phyloP scores from a whole-genome alignment of 2,888 invertebrate genomes.

The Xanthorhoe designata region DNA sequence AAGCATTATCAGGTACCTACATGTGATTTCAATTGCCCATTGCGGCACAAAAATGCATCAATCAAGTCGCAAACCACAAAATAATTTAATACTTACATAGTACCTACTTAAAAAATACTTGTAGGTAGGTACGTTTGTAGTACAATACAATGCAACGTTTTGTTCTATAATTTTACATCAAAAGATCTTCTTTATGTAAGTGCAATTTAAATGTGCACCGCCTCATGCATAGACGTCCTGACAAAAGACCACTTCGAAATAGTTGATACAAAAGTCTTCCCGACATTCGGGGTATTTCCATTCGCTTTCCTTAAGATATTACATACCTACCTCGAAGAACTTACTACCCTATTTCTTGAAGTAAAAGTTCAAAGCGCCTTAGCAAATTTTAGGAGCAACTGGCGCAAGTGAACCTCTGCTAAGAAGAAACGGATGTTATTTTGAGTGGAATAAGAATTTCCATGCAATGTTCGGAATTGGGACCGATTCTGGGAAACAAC shows the following conservation, averaged over 20 bases:
- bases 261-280: conserved; percentile 61
- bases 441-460: conserved; percentile 82
- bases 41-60: too few relatives aligned
- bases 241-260: conserved; percentile 53
- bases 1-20: too few relatives aligned
- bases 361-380: conserved; percentile 40
- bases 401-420: conserved; percentile 71
- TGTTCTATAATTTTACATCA: background rate
- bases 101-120: too few relatives aligned
- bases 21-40: too few relatives aligned
- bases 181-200: conserved; percentile 2
- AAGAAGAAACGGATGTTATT: conserved; percentile 81
- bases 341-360: conserved; percentile 29
- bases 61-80: too few relatives aligned
- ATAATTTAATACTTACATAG: too few relatives aligned
- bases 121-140: too few relatives aligned
- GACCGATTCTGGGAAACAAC: conserved; percentile 37
- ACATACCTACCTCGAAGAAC: conserved; percentile 39
- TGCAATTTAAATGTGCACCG: conserved; percentile 28
- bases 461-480: conserved; percentile 72
- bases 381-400: conserved; percentile 41
- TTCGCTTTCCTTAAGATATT: conserved; percentile 54
- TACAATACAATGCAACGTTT: too few relatives aligned
- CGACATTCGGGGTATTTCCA: conserved; percentile 51
- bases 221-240: conserved; percentile 30